phyloP scores from a whole-genome alignment of 1,140 invertebrate species.

The Maconellicoccus hirsutus region DNA sequence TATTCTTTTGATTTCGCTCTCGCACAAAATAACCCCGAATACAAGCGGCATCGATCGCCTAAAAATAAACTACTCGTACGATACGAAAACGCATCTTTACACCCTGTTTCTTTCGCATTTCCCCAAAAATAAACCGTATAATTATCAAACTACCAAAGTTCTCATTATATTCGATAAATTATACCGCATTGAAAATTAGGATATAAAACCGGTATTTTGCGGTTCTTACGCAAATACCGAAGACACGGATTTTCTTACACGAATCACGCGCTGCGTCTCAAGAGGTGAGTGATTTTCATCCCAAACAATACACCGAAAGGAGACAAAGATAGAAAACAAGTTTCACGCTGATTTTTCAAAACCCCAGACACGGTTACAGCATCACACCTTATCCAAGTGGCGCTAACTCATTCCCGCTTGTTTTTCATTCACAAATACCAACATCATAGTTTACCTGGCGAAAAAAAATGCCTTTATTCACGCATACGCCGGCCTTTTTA shows the following conservation, averaged over 20 bases:
- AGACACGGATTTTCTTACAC: neutral
- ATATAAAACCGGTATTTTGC: neutral
- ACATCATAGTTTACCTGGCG: neutral
- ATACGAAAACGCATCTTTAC: neutral
- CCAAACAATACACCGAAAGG: neutral
- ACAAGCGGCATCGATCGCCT: too few relatives aligned
- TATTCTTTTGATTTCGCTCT: too few relatives aligned
- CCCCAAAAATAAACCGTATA: neutral
- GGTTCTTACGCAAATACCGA: neutral
- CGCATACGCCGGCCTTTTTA: neutral
- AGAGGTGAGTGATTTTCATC: neutral
- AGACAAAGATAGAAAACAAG: neutral
- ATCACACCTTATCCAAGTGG: neutral
- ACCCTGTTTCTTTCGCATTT: neutral
- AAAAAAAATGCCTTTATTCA: neutral
- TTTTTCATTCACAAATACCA: slow-evolving; percentile 1
- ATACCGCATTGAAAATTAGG: neutral
- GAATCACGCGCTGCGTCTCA: too few relatives aligned
- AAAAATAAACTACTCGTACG: too few relatives aligned
- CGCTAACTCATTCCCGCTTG: neutral
- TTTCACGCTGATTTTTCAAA: neutral
- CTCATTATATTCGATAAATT: neutral
- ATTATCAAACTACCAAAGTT: neutral
- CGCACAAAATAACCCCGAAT: too few relatives aligned
- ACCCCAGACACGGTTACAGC: neutral